Conservation (phyloP, 1,140 invertebrate genomes). For the Drosophila chauvacae region DNA sequence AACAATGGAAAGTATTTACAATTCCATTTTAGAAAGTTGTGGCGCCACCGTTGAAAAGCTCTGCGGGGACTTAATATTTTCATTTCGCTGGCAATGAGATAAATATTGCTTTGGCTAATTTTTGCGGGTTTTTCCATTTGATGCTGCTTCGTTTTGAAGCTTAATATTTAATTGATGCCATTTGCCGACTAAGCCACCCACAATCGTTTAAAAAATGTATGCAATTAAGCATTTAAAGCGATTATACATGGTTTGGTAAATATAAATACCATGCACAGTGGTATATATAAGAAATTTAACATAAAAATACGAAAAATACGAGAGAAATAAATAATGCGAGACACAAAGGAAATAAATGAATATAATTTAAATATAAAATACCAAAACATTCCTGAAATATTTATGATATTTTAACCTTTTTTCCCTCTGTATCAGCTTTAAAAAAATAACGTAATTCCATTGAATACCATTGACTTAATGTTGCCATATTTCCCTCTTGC, state of each 20-base stretch:
- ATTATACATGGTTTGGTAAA: slow-evolving; percentile 13
- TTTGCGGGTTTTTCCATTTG: slow-evolving; percentile 28
- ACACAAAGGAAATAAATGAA: no score
- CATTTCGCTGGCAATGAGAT: slow-evolving; percentile 27
- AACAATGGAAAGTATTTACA: slow-evolving; percentile 73
- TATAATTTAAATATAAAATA: neutral
- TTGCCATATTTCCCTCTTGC: slow-evolving; percentile 83
- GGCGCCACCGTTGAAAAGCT: neutral
- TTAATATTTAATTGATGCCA: slow-evolving; percentile 42
- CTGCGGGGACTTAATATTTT: slow-evolving; percentile 46
- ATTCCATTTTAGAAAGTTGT: slow-evolving; percentile 48
- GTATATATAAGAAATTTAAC: no score
- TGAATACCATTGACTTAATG: slow-evolving; percentile 42
- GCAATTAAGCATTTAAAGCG: slow-evolving; percentile 45
- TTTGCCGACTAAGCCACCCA: slow-evolving; percentile 25
- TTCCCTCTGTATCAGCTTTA: neutral
- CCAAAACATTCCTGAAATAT: no score
- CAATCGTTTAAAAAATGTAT: slow-evolving; percentile 9
- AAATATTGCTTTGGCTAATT: slow-evolving; percentile 48
- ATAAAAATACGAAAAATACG: neutral
- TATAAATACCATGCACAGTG: neutral
- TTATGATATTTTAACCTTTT: neutral
- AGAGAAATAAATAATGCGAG: neutral
- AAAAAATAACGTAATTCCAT: slow-evolving; percentile 20
- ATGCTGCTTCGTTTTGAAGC: slow-evolving; percentile 1